Percentiles rank a stretch among this genome's conserved stretches.
Conservation (phyloP, 2,113 vertebrate genomes). For the Cricetomys ansorgei region DNA sequence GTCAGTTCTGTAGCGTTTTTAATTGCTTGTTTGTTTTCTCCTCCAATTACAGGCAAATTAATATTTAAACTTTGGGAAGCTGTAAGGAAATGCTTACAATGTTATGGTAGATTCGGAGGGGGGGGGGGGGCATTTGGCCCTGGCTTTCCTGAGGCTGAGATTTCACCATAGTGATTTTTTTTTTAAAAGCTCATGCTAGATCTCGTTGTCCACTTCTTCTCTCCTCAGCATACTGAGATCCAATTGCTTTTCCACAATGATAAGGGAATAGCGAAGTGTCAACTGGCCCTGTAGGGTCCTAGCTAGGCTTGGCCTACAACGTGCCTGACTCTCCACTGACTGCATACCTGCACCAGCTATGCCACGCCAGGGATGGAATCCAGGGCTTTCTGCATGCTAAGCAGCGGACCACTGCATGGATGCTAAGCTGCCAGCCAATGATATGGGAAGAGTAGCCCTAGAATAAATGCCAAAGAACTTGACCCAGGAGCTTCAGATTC, state of each 20-base stretch:
- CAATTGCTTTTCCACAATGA: neutral
- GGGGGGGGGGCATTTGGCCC: slow-evolving; percentile 56
- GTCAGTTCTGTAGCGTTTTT: slow-evolving; percentile 88
- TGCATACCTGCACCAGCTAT: neutral
- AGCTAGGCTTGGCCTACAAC: neutral
- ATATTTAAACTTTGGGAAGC: slow-evolving; percentile 89
- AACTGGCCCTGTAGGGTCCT: accelerated
- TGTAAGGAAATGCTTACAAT: slow-evolving; percentile 84
- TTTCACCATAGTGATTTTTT: slow-evolving; percentile 72
- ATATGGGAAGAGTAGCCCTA: neutral
- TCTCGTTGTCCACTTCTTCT: slow-evolving; percentile 66
- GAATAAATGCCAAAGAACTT: neutral
- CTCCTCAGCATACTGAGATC: slow-evolving; percentile 20
- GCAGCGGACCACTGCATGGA: neutral
- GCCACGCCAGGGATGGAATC: too few relatives aligned
- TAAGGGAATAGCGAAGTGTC: accelerated
- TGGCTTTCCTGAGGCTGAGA: slow-evolving; percentile 79
- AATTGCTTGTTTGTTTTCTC: slow-evolving; percentile 89
- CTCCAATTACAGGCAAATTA: slow-evolving; percentile 89
- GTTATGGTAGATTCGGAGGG: slow-evolving; percentile 60
- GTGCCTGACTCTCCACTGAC: neutral
- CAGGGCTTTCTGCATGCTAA: neutral
- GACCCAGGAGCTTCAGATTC: neutral
- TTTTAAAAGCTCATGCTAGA: slow-evolving; percentile 68
- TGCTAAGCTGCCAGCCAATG: neutral